Evolutionary conservation across 2,797 vertebrate genomes (phyloP), one percentile per base, ranked within the genome.

Genomic region (Octomys mimax): DNA sequence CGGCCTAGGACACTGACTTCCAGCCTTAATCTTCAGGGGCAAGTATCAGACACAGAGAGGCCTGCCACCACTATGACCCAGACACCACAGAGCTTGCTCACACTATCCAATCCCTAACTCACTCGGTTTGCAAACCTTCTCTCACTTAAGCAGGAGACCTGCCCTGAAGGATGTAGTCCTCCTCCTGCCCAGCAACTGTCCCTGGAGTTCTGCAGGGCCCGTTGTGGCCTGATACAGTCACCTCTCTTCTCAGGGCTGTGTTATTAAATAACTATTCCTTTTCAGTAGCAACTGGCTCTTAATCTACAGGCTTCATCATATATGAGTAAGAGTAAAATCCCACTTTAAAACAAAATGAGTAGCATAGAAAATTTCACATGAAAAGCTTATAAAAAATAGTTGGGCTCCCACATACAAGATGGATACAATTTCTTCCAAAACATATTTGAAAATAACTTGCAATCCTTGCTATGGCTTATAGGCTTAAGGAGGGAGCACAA

Each of bases 311-410:
- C 19, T 24, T n/a, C 33, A 78, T 33, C 16, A 11, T 49, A 22
- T 33, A 36, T 77, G 24, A 94, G 66, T 82, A 78, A 84, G 57
- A 89, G 31, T 18, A 70, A 84, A 84, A 49, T 49, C 16, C 24
- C 12, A 33, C 85, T 62, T 66, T 78, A 49, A 61, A 85, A 59
- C 2, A 36, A 62, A 91, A 70, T 31, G 77, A 82, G 5, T 54
- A 52, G 66, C 26, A 49, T 0, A 79, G 16, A 92, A 95, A 91
- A 80, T 88, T 89, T 36, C 64, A 21, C 36, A 33, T 14, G 2
- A 11, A 80, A 95, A 84, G 12, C 11, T n/a, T 70, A 92, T 52
- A 71, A 77, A 90, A 70, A 87, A 71, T 90, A 66, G 42, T 88
- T 68, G 57, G 13, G 28, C 73, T 77, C 80, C 89, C 49, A 85